Evolutionary conservation across 2,888 invertebrate genomes (phyloP), one percentile per base, ranked within the genome.

Genomic region (Eudemis profundana): DNA sequence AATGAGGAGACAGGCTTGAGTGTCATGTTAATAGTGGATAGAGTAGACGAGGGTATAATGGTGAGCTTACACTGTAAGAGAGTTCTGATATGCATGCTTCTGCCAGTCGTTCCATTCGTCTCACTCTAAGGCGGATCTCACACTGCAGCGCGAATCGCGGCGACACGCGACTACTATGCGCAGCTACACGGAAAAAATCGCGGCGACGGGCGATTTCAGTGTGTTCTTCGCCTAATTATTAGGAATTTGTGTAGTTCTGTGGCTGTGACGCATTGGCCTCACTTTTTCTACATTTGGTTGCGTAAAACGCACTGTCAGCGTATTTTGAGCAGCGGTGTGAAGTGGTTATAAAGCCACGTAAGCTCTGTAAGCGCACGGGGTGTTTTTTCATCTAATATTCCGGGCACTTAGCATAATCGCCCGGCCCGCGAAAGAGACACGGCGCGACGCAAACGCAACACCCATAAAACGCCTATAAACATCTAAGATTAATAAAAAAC

Each of bases 401-500:
- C 27, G 33, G 15, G 5, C 33, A 44, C 15, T 56, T 56, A 40
- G 29, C 57, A 57, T 64, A 64, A 64, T 57, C 64, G 50, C 40
- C 17, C 23, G 23, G 15, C 50, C 57, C 49, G 57, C 42, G 40
- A 56, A 40, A 56, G 57, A 42, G 64, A 64, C 64, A 50, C 57
- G 62, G 62, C 62, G 63, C 49, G 64, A 50, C 42, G 17, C n/a
- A 10, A 50, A 56, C 21, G 49, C 44, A 27, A 42, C 42, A 57
- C 29, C 29, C 44, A 57, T 46, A 64, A 64, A 61, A 51, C 44
- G 15, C 44, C 36, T 27, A 57, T 64, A 49, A 51, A 36, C 29
- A 57, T 57, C 49, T 33, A 19, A 33, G 44, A 51, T 57, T 49
- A 50, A 57, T 57, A 50, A 49, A 63, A 63, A n/a, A n/a, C n/a